A percentile compares a stretch with the other conserved stretches of the same genome.
These are phyloP conservation scores for Pediacus dermestoides DNA, from an alignment of 2,888 invertebrate genomes.

Conservation along the genomic window DNA sequence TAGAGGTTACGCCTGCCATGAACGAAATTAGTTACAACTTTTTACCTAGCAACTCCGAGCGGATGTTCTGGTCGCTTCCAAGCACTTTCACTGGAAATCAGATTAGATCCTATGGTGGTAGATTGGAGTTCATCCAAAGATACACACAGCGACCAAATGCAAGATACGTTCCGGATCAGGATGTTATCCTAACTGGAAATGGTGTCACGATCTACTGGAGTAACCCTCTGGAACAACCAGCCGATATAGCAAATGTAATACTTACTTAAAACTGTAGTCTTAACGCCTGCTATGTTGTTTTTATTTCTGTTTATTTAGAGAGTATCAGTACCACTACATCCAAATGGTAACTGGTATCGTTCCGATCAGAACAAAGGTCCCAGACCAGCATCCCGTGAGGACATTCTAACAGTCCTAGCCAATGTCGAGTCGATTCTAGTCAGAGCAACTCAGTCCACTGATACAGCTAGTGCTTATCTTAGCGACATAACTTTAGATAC, in stretches of 20 bases:
- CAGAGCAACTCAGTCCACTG: conserved; percentile 69
- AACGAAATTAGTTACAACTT: conserved; percentile 63
- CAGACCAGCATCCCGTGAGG: conserved; percentile 66
- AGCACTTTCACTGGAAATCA: conserved; percentile 66
- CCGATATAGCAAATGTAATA: conserved; percentile 61
- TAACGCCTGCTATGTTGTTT: background rate
- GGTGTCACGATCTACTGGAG: conserved; percentile 74
- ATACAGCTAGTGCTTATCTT: conserved; percentile 64
- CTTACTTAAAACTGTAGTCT: conserved; percentile 2
- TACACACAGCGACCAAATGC: conserved; percentile 58
- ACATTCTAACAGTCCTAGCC: conserved; percentile 80
- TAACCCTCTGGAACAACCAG: conserved; percentile 57
- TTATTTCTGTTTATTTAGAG: conserved; percentile 47
- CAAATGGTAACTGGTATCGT: conserved; percentile 63
- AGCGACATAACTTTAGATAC: conserved; percentile 86
- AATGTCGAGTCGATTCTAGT: conserved; percentile 80
- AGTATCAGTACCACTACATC: conserved; percentile 62
- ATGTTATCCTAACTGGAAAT: conserved; percentile 79
- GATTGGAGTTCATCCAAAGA: conserved; percentile 68
- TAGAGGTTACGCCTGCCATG: conserved; percentile 53
- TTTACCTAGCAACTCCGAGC: conserved; percentile 48
- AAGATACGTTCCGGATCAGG: conserved; percentile 63
- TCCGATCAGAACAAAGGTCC: conserved; percentile 54
- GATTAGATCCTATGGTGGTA: conserved; percentile 85
- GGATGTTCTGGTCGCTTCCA: conserved; percentile 75